Evolutionary conservation across 2,888 invertebrate species (phyloP), one percentile per base, ranked within the genome.

Genomic region (Spilarctia lutea): DNA sequence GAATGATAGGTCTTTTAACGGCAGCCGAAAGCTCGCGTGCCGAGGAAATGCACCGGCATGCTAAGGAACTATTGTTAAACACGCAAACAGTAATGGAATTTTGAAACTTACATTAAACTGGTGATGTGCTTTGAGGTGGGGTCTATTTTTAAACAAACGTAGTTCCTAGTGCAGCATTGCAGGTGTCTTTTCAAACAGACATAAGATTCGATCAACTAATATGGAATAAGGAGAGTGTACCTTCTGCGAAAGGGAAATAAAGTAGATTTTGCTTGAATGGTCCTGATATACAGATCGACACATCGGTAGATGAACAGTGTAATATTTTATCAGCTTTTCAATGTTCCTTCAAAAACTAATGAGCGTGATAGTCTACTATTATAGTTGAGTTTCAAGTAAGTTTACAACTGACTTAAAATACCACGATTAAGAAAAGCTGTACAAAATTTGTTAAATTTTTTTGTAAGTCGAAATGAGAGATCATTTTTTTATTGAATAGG

Each of bases 71-170:
- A 78, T 76, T 70, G 52, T 69, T n/a, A 27, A 80, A 79, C 90
- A 90, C 89, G 90, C 89, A 73, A 90, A 65, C 76, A 60, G 70
- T 84, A 88, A 87, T 89, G 87, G 88, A 81, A 83, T 85, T 85
- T 78, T 80, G 77, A 83, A 89, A 85, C 80, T 83, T 72, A 79
- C 84, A 82, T 83, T 80, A 79, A 35, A 78, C 30, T 75, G 72
- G 80, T 72, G 76, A 75, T 76, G 75, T 71, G 76, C 75, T 77
- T 56, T 3, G 24, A 52, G 24, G 52, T 52, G 24, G 67, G 60
- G 68, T 76, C 79, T 85, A 83, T 84, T 83, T 84, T 79, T 80
- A 85, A 81, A 76, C 74, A 71, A 42, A 42, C 33, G n/a, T 42
- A 63, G n/a, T 11, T n/a, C 18, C 27, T n/a, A 27, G 39, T 39